Conservation (phyloP, 2,888 invertebrate genomes). For the Oeneis ivallda region DNA sequence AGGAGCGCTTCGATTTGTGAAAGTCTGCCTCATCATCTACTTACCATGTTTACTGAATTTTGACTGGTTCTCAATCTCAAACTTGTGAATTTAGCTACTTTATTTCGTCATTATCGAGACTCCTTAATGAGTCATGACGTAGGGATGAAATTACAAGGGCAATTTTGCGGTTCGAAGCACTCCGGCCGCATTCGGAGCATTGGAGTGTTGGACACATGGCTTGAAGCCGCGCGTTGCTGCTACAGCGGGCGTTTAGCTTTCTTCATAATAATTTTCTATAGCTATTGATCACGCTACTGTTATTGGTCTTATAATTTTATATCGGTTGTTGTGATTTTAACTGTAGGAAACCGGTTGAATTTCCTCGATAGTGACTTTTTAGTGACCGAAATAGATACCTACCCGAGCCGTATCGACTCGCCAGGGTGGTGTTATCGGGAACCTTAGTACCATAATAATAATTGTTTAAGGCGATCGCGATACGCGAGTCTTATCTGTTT, state of each 20-base stretch:
- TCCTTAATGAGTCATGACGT: too few species aligned
- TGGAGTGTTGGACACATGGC: slow-evolving; percentile 8
- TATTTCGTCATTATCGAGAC: too few species aligned
- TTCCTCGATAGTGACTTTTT: slow-evolving; percentile 32
- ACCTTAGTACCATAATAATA: slow-evolving; percentile 74
- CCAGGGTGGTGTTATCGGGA: slow-evolving; percentile 44
- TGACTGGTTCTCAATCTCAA: too few species aligned
- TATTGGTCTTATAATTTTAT: slow-evolving; percentile 47
- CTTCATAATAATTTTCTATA: slow-evolving; percentile 41
- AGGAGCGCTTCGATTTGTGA: background rate
- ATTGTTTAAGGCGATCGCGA: slow-evolving; percentile 60
- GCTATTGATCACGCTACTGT: slow-evolving; percentile 41
- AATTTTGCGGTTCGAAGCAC: slow-evolving; percentile 6
- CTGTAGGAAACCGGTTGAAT: slow-evolving; percentile 38
- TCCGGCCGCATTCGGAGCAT: slow-evolving; percentile 1
- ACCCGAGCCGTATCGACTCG: slow-evolving; percentile 37
- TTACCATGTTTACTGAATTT: too few species aligned
- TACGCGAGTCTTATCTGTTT: slow-evolving; percentile 58
- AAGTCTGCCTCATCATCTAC: too few species aligned
- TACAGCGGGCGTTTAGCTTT: slow-evolving; percentile 34
- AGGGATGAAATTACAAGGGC: too few species aligned
- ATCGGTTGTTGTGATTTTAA: slow-evolving; percentile 44
- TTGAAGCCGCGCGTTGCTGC: slow-evolving; percentile 9
- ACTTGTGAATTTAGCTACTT: too few species aligned
- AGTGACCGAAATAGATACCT: slow-evolving; percentile 8